Evolutionary conservation across 37 sponge, comb jelly and placozoan species (phyloP), one percentile per base, ranked within the genome.

Genomic region (Dysidea cf. avara): DNA sequence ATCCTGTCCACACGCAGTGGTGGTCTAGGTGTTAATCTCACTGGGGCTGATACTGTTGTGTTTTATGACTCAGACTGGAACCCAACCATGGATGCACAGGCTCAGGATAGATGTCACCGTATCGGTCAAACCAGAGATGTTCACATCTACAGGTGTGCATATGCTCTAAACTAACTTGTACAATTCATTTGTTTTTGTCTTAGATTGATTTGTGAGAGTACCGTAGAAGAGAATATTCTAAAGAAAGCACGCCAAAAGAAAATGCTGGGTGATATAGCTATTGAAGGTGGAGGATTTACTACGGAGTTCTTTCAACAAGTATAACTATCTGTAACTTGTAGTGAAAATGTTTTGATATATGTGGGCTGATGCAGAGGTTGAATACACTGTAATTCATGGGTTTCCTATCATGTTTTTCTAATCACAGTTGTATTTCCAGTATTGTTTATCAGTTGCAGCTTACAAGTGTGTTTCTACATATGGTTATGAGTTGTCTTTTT

Each of bases 1-100:
- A 95, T 99, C 66, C 86, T 99, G n/a, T 95, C 96, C 43, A 99
- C 99, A 20, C 86, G 99, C 7, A 90, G 92, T 72, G 99, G 99
- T 56, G 99, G 99, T 0, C 47, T 99, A 22, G 99, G 99, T 1
- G 93, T 99, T 34, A 99, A 99, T 64, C 83, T 99, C 57, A 94
- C 96, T 1, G 99, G 99, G 38, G 99, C 99, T 30, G 96, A 99
- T 77, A 94, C 99, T 3, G 99, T 99, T 3, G 67, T 99, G 7
- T 99, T 99, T 72, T 99, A 99, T 61, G 99, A 99, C 74, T 88
- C 88, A 18, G 99, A 99, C 86, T 99, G 99, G 99, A 99, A 99
- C 62, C 99, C 99, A 0, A 99, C 99, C 53, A 99, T 99, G 99
- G 99, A 99, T 48, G 99, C 99, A n/a, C 99, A 99, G 77, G 99